Percentiles rank a stretch among this genome's conserved stretches.
Evolutionary conservation across 2,888 invertebrate genomes (phyloP).

Genomic region (Lottia scabra): DNA sequence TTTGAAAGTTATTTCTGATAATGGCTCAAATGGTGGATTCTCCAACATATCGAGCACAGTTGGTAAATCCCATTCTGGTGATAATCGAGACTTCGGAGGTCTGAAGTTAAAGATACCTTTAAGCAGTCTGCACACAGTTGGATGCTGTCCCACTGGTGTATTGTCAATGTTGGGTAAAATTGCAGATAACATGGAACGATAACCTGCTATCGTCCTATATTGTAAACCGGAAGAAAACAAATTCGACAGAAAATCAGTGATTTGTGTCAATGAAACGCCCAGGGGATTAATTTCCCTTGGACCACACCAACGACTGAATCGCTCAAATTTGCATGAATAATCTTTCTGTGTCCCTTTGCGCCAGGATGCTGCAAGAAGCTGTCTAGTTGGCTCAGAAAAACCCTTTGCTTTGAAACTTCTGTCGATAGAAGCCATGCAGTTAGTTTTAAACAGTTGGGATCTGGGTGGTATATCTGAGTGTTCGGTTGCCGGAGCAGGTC

Average conservation of each 20-base stretch:
- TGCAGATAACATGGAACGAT: background rate
- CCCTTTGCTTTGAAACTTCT: too few species aligned
- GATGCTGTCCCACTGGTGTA: background rate
- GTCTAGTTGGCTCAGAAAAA: constrained; percentile 28
- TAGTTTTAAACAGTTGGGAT: constrained; percentile 22
- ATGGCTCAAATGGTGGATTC: background rate
- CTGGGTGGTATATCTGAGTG: constrained; percentile 26
- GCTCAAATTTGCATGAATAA: constrained; percentile 24
- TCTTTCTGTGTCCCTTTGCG: constrained; percentile 29
- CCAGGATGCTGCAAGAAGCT: constrained; percentile 29
- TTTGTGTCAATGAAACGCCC: constrained; percentile 1
- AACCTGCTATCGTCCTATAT: background rate
- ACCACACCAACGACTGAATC: constrained; percentile 35
- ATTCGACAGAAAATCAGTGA: background rate
- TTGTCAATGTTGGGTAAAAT: too few species aligned
- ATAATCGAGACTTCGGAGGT: background rate
- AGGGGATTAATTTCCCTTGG: constrained; percentile 26
- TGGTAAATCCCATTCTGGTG: background rate
- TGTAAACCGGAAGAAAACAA: background rate
- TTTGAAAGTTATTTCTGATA: background rate
- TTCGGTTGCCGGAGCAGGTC: constrained; percentile 26
- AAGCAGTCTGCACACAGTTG: background rate
- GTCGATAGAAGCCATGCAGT: constrained; percentile 35
- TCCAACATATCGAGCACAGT: background rate
- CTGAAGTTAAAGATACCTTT: background rate